Evolutionary conservation across 2,797 vertebrate species (phyloP).

Genomic region (Alauda arvensis): DNA sequence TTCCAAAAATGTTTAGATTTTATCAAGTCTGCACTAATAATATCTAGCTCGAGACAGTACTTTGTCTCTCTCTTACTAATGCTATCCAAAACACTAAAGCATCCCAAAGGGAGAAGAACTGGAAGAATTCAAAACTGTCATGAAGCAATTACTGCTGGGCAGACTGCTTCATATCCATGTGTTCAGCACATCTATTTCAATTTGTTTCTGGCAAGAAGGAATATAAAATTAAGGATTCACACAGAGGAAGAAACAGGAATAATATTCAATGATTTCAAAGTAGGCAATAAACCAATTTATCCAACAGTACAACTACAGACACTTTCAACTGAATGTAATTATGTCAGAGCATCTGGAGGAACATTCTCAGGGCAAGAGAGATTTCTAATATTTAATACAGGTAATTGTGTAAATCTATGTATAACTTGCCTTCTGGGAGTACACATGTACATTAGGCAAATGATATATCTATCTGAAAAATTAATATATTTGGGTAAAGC

Average conservation of each 20-base stretch:
- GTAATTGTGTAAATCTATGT: not conserved
- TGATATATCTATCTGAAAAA: not conserved
- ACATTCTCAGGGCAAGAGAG: not conserved
- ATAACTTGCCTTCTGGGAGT: not conserved
- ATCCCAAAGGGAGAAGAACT: constrained; percentile 23
- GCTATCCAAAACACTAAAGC: constrained; percentile 12
- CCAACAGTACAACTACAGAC: not conserved
- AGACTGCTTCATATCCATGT: constrained; percentile 35
- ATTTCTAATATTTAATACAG: constrained; percentile 18
- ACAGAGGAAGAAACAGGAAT: constrained; percentile 39
- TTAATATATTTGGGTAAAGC: not conserved
- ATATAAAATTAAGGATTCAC: constrained; percentile 28
- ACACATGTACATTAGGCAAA: not conserved
- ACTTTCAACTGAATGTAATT: constrained; percentile 14
- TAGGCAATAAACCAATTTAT: constrained; percentile 28
- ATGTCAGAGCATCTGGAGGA: not conserved
- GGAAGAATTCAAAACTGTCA: constrained; percentile 15
- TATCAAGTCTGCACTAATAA: constrained; percentile 5
- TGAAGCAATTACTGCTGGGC: constrained; percentile 39
- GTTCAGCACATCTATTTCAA: constrained; percentile 61
- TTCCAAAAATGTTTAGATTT: constrained; percentile 9
- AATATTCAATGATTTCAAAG: constrained; percentile 46
- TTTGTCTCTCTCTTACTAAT: constrained; percentile 11
- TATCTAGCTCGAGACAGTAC: constrained; percentile 6
- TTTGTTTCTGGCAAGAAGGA: constrained; percentile 54